Percentiles rank a stretch among this genome's conserved stretches.
phyloP scores from a whole-genome alignment of 2,797 vertebrate genomes.

The Artibeus lituratus region DNA sequence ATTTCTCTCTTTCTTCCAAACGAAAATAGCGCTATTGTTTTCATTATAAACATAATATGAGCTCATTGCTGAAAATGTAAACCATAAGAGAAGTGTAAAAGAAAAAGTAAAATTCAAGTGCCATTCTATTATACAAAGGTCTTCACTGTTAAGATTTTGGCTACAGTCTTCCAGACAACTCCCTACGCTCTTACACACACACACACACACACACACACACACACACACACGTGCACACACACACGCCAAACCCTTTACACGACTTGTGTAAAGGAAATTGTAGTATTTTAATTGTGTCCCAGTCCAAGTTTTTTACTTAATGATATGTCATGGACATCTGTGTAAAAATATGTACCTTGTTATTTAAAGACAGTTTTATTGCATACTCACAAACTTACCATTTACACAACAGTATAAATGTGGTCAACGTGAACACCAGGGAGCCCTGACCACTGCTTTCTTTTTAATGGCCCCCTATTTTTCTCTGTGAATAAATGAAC shows the following conservation, averaged over 20 bases:
- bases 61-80: background rate
- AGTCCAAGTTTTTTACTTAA: background rate
- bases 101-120: background rate
- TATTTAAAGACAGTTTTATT: background rate
- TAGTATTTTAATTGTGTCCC: background rate
- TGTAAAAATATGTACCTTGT: background rate
- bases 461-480: background rate
- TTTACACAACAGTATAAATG: background rate
- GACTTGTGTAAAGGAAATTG: background rate
- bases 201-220: background rate
- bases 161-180: background rate
- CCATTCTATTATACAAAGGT: background rate
- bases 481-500: background rate
- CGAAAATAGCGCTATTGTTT: background rate
- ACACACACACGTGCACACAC: too few species aligned
- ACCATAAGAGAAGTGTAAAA: background rate
- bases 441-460: background rate
- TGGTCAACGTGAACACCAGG: background rate
- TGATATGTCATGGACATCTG: background rate
- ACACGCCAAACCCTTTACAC: background rate
- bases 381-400: background rate
- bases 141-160: background rate
- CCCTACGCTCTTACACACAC: background rate
- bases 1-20: background rate
- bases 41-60: background rate